A percentile compares a stretch with the other conserved stretches of the same genome.
Conservation (phyloP, 2,797 vertebrate species). For the Clarias pachynema region DNA sequence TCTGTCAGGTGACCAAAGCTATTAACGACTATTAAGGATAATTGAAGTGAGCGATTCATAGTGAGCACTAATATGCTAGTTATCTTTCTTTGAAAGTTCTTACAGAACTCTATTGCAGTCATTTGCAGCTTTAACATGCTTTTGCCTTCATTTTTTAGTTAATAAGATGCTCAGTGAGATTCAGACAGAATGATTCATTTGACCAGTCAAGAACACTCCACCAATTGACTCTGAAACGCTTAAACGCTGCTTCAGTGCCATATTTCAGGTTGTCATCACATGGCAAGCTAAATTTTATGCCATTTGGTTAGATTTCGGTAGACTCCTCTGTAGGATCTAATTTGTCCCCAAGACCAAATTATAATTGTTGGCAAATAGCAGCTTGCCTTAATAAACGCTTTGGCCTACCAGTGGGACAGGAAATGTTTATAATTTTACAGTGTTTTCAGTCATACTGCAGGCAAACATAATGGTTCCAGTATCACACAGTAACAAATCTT, state of each 20-base stretch:
- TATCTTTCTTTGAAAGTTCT: neutral
- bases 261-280: neutral
- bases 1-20: neutral
- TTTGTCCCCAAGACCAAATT: neutral
- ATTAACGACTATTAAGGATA: neutral
- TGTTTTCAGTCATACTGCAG: neutral
- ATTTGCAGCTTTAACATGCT: neutral
- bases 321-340: neutral
- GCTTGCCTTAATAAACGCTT: neutral
- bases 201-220: neutral
- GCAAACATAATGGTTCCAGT: neutral
- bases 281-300: neutral
- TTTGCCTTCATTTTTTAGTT: constrained; percentile 11
- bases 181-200: neutral
- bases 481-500: neutral
- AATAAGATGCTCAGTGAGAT: neutral
- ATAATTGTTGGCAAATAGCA: neutral
- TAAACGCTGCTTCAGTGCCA: neutral
- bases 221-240: neutral
- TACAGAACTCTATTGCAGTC: neutral
- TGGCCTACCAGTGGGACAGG: constrained; percentile 15
- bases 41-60: neutral
- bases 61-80: neutral
- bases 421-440: neutral
- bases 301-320: neutral